Conservation (phyloP, 2,113 vertebrate species). For the Limanda limanda region DNA sequence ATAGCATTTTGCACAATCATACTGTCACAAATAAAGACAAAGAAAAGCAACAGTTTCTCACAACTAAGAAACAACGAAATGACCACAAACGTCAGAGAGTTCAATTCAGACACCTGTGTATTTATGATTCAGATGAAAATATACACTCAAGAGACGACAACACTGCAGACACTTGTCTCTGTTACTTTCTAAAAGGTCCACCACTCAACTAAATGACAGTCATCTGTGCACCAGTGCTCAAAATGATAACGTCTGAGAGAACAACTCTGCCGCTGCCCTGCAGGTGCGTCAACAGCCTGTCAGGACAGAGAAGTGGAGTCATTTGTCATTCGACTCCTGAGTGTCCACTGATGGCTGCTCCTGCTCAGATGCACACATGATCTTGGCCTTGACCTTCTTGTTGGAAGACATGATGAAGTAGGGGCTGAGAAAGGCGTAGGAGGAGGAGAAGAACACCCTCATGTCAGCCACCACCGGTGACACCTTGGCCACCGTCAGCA, state of each 20-base stretch:
- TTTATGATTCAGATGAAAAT: conserved; percentile 2
- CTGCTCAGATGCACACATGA: conserved; percentile 74
- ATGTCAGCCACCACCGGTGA: conserved; percentile 82
- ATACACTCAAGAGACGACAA: not conserved
- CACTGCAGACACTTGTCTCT: not conserved
- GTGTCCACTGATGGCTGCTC: conserved; percentile 48
- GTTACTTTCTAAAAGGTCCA: conserved; percentile 2
- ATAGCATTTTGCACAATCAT: not conserved
- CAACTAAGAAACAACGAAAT: not conserved
- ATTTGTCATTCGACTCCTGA: conserved; percentile 68
- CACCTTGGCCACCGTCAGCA: conserved; percentile 83
- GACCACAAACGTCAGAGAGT: not conserved
- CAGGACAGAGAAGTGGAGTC: conserved; percentile 36
- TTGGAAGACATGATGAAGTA: conserved; percentile 84
- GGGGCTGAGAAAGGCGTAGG: conserved; percentile 82
- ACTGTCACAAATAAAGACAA: not conserved
- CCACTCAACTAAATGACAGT: conserved; percentile 14
- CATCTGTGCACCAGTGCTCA: conserved; percentile 8
- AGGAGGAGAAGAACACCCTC: conserved; percentile 86
- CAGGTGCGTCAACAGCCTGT: conserved; percentile 29
- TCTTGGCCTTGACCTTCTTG: conserved; percentile 82
- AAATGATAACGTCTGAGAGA: conserved; percentile 17
- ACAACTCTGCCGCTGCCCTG: conserved; percentile 7
- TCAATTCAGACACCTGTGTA: not conserved
- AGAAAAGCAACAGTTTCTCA: not conserved